Base-by-base conservation (phyloP, 2,888 invertebrate species). In the Drosophila vallismaia region DNA sequence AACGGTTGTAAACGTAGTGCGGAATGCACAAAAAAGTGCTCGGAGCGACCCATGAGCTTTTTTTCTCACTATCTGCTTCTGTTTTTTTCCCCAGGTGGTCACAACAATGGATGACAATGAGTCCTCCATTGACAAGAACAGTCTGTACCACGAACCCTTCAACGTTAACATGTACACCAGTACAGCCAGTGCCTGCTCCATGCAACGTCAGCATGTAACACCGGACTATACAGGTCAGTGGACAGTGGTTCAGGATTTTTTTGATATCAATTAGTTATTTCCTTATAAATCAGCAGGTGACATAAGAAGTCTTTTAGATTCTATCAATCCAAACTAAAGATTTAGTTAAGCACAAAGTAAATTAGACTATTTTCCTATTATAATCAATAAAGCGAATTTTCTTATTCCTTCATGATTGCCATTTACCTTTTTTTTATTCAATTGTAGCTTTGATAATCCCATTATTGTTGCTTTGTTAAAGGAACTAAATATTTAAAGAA, bases 171-270 rank as follows among this genome's bases (percentile, higher is more conserved):
- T 92, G 91, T 92, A 91, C 75, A 92, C 92, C 53, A 92, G 91
- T 86, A 92, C 92, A 66, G 92, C 92, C 51, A 92, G 92, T 78
- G 92, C 90, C 60, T 92, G 92, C 74, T 91, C 92, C 86, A 89
- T 92, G 78, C 92, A 92, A 77, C 88, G 92, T 56, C 92, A 92
- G 82, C 92, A 92, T 86, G 92, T 92, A 82, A 93, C 93, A 79
- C 93, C 93, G 63, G 93, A 93, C 89, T 94, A 93, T 85, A 93
- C 93, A 90, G 94, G 26, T 26, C 9, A 26, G 12, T 2, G 42
- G 19, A 44, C 63, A 7, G 24, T 53, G 60, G 59, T 24, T 29
- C 26, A 50, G 31, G 33, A 44, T 40, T 42, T 42, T 42, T 24
- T 6, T 40, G 40, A n/a, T 3, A 1, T 1, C 19, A 19, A 19